Percentiles rank a stretch among this genome's conserved stretches.
These are phyloP conservation scores for Ptyas mucosa DNA, from an alignment of 2,113 vertebrate genomes.

Conservation along the genomic window DNA sequence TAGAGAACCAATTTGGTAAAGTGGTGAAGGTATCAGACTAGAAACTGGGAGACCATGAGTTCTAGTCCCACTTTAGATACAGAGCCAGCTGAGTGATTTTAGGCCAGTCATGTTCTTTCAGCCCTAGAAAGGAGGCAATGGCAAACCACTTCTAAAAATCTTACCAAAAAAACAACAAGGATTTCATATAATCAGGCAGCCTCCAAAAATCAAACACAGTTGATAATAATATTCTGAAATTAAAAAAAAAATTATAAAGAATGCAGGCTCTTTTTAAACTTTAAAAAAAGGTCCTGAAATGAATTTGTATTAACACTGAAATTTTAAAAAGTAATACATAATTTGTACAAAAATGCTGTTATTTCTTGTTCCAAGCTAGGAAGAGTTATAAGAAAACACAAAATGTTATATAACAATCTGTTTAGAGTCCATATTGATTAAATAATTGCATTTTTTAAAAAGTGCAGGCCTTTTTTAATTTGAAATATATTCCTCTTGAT, in stretches of 20 bases:
- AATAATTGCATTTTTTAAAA: slow-evolving; percentile 36
- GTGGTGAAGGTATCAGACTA: neutral
- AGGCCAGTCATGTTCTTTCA: neutral
- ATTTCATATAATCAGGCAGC: neutral
- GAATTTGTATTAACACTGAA: neutral
- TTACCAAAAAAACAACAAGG: neutral
- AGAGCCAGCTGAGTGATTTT: neutral
- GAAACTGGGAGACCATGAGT: neutral
- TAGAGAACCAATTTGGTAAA: neutral
- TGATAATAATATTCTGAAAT: neutral
- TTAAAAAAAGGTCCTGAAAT: neutral
- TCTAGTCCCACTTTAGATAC: neutral
- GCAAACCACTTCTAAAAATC: neutral
- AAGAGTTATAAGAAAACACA: slow-evolving; percentile 9
- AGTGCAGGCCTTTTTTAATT: neutral
- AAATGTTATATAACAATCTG: neutral
- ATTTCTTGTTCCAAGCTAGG: neutral
- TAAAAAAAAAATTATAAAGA: neutral
- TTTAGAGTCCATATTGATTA: neutral
- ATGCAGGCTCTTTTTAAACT: neutral
- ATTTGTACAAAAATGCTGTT: neutral
- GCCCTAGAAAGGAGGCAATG: neutral
- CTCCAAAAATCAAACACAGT: neutral
- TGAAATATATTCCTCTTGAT: slow-evolving; percentile 4
- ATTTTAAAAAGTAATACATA: neutral